Evolutionary conservation across 1,140 invertebrate species (phyloP), one percentile per base, ranked within the genome.

Genomic region (Dreissena polymorpha): DNA sequence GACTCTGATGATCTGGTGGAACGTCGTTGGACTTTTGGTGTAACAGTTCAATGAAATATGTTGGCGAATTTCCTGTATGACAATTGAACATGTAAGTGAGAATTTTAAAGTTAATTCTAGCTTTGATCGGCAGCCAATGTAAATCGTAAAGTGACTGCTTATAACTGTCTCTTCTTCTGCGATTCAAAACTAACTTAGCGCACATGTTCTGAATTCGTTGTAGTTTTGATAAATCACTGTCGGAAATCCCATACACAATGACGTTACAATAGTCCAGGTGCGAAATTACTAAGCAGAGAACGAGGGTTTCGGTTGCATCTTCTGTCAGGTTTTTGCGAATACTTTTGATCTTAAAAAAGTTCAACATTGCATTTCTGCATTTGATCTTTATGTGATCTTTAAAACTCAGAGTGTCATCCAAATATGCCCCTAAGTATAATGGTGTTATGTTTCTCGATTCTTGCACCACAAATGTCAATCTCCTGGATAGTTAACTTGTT

Each of bases 361-460:
- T 72, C 25, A 72, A 50, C 70, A 72, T 72, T 16, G 27, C 70
- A 72, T 14, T 50, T 68, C 23, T 16, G 25, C 27, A 13, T 57
- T 74, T 74, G 53, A 18, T 18, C 25, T 76, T 76, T n/a, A 76
- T 60, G 65, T 76, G 74, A 18, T 72, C 70, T 72, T 72, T 72
- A 23, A 72, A 72, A 51, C 16, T 72, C 16, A 72, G n/a, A 18
- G 25, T 72, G 27, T 72, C 74, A 39, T 76, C 63, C 21, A 76
- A 39, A 49, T 64, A 76, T 76, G 60, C 50, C 39, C 57, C 57
- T 18, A 76, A n/a, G 65, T 76, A 76, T 65, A 10, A 65, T 76
- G 39, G 57, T 64, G 14, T 39, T 76, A 64, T 21, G 57, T 64
- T 21, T 64, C 57, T 74, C 57, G 21, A 63, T 39, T 64, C 64